These are phyloP conservation scores for Acanthopleura granulata DNA, from an alignment of 2,888 invertebrate genomes.

Conservation along the genomic window DNA sequence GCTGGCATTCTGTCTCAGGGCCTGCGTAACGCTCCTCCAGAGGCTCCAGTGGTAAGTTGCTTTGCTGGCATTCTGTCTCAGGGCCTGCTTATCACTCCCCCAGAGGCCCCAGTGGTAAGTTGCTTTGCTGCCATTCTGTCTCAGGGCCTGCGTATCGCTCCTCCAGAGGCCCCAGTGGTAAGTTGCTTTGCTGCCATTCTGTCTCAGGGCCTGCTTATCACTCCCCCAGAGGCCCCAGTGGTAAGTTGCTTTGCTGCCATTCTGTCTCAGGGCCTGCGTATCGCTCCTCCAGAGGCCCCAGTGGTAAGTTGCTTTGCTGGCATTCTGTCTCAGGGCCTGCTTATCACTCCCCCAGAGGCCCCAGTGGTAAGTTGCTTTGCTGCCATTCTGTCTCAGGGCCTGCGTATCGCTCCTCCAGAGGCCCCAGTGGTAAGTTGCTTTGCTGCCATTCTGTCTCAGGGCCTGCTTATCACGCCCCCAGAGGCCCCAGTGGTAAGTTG, in stretches of 20 bases:
- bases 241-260: not conserved
- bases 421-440: not conserved
- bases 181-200: not conserved
- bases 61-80: not conserved
- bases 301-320: slow-evolving; percentile 75
- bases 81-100: not conserved
- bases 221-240: not conserved
- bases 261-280: not conserved
- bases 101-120: not conserved
- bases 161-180: not conserved
- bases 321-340: slow-evolving; percentile 81
- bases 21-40: not conserved
- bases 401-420: not conserved
- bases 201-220: no score
- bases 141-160: not conserved
- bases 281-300: not conserved
- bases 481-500: not conserved
- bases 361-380: not conserved
- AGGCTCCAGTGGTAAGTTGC: not conserved
- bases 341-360: not conserved
- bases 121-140: no score
- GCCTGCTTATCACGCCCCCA: not conserved
- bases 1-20: not conserved
- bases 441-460: no score
- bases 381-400: no score